A percentile compares a stretch with the other conserved stretches of the same genome.
Evolutionary conservation across 2,888 invertebrate species (phyloP).

Genomic region (Oscheius sp.): DNA sequence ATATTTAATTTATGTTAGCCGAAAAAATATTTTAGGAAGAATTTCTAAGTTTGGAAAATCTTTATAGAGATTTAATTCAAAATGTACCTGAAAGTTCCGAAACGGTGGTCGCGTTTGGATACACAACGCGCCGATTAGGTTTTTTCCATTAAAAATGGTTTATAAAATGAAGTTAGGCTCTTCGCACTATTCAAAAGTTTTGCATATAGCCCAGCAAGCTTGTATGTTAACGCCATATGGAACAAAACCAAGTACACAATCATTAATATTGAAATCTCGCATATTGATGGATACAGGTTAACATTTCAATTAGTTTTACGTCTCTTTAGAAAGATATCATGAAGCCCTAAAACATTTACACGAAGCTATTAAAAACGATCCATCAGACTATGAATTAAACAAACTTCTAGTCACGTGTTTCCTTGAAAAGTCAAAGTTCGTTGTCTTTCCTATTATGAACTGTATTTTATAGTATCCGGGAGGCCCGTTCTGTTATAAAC

Average conservation of each 20-base stretch:
- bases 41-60: not conserved
- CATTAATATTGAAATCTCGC: conserved; percentile 20
- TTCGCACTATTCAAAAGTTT: not conserved
- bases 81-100: conserved; percentile 11
- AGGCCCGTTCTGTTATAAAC: not conserved
- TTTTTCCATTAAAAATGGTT: not conserved
- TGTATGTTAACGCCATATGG: conserved; percentile 6
- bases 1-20: not conserved
- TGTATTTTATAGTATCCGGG: conserved; percentile 15
- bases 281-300: conserved; percentile 18
- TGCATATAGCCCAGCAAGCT: conserved; percentile 25
- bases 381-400: conserved; percentile 2
- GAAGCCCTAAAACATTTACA: not conserved
- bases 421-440: not conserved
- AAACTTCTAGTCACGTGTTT: not conserved
- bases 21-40: not conserved
- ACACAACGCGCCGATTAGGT: conserved; percentile 17
- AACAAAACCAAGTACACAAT: conserved; percentile 3
- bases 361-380: conserved; percentile 3
- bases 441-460: not conserved
- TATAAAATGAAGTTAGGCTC: not conserved
- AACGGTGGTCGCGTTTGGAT: conserved; percentile 16
- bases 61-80: not conserved
- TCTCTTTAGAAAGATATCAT: conserved; percentile 13
- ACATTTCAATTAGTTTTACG: not conserved